Conservation (phyloP, 1,140 invertebrate species). For the Amphibalanus amphitrite region DNA sequence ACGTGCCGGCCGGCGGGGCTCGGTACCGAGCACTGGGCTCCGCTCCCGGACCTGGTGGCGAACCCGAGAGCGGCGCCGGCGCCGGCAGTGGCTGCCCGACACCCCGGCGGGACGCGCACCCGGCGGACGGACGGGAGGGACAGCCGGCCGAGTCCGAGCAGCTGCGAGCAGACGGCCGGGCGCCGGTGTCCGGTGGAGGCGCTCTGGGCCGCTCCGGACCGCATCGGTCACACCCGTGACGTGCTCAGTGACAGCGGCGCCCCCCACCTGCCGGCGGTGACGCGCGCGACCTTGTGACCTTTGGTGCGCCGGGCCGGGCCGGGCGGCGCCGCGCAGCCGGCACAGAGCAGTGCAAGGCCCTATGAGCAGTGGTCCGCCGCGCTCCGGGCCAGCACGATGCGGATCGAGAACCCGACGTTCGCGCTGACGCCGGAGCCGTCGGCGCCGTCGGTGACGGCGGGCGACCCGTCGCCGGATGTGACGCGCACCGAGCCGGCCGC, state of each 20-base stretch:
- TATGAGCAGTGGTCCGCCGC: not conserved
- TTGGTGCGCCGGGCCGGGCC: not conserved
- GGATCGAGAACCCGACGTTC: not conserved
- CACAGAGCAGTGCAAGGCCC: too few relatives aligned
- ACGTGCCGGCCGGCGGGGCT: too few relatives aligned
- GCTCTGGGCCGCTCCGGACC: too few relatives aligned
- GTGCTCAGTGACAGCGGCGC: too few relatives aligned
- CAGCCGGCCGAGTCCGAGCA: too few relatives aligned
- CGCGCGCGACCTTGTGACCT: slow-evolving; percentile 1
- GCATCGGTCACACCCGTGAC: too few relatives aligned
- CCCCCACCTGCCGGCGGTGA: not conserved
- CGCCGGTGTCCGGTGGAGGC: not conserved
- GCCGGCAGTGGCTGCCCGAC: too few relatives aligned
- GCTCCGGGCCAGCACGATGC: not conserved
- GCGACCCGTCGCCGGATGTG: not conserved
- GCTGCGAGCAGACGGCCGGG: slow-evolving; percentile 13
- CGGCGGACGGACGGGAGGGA: slow-evolving; percentile 10
- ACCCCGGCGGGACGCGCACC: slow-evolving; percentile 5
- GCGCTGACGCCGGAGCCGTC: not conserved
- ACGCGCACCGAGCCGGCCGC: not conserved
- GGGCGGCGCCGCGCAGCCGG: too few relatives aligned
- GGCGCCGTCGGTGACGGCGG: too few relatives aligned
- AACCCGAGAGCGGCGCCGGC: too few relatives aligned
- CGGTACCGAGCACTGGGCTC: too few relatives aligned
- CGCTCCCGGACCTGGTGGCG: too few relatives aligned